These are phyloP conservation scores for Cossypha caffra DNA, from an alignment of 2,797 vertebrate species.

Conservation along the genomic window DNA sequence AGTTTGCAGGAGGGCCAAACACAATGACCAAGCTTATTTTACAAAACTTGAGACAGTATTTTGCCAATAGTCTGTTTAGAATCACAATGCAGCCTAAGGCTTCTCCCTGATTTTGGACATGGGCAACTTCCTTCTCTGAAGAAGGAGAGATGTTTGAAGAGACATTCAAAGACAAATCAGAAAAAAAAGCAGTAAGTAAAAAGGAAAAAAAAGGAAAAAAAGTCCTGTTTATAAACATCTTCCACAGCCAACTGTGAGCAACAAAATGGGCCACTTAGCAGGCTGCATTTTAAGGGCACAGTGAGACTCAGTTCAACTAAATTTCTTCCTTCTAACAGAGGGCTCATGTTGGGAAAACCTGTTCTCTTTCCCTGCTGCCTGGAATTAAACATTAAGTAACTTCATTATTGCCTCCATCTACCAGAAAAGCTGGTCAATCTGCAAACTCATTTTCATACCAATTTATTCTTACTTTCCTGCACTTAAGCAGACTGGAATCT, in stretches of 20 bases:
- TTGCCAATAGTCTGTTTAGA: background rate
- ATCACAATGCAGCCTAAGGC: background rate
- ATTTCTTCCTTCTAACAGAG: background rate
- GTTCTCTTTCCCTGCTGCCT: background rate
- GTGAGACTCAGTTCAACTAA: background rate
- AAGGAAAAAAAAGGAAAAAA: accelerated
- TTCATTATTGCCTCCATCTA: background rate
- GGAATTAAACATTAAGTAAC: background rate
- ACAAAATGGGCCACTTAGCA: background rate
- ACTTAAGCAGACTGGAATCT: background rate
- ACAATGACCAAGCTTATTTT: background rate
- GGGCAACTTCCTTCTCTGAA: background rate
- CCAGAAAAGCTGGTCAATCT: background rate
- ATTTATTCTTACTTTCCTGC: background rate
- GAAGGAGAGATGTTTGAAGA: background rate
- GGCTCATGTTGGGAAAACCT: background rate
- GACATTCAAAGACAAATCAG: background rate
- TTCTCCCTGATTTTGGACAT: background rate
- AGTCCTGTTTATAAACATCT: background rate
- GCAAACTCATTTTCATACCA: background rate
- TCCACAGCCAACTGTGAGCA: background rate
- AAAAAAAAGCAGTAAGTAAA: background rate
- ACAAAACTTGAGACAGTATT: background rate
- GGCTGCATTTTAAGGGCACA: background rate
- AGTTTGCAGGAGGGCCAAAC: background rate